Conservation (phyloP, 2,113 vertebrate genomes). For the Laticauda laticaudata region DNA sequence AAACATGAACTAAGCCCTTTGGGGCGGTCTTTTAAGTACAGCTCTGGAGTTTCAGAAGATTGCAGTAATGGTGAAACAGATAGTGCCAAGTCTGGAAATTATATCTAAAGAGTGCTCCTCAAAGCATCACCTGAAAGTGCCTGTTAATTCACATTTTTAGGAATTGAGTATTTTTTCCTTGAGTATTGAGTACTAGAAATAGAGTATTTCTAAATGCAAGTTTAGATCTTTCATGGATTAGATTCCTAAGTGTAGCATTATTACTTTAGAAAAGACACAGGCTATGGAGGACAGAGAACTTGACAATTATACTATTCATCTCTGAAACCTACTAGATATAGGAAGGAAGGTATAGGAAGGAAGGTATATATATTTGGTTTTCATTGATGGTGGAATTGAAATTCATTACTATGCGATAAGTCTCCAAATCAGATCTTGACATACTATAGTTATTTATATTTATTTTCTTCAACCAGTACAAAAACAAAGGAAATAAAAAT, state of each 20-base stretch:
- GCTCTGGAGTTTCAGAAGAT: not conserved
- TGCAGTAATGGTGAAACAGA: not conserved
- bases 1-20: not conserved
- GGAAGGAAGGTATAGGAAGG: not conserved
- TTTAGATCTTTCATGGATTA: not conserved
- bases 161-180: not conserved
- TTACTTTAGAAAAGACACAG: not conserved
- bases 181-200: not conserved
- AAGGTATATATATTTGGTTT: not conserved
- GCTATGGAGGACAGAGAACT: not conserved
- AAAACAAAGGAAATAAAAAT: not conserved
- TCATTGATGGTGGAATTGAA: not conserved
- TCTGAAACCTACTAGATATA: not conserved
- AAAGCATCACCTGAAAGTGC: not conserved
- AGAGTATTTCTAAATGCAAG: not conserved
- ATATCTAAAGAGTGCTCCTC: not conserved
- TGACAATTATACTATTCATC: not conserved
- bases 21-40: not conserved
- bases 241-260: not conserved
- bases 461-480: not conserved
- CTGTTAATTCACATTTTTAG: not conserved
- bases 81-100: not conserved
- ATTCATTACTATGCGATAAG: not conserved
- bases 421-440: not conserved
- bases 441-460: not conserved